A percentile compares a stretch with the other conserved stretches of the same genome.
Conservation (phyloP, 1,140 invertebrate species). For the Palaemon carinicauda region DNA sequence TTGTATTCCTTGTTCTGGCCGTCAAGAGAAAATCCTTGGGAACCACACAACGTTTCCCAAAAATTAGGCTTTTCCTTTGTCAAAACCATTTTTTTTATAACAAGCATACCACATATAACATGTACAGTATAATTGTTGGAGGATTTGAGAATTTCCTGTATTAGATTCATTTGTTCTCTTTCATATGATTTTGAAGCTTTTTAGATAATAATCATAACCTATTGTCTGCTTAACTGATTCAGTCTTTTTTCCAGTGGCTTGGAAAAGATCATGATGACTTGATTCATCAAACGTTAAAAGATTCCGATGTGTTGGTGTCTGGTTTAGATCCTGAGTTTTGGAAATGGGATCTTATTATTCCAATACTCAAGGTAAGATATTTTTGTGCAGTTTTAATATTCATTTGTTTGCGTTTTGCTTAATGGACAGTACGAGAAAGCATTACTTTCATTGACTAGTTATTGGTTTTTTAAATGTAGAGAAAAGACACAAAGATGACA, state of each 20-base stretch:
- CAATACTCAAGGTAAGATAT: slow-evolving; percentile 77
- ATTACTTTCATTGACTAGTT: too few relatives aligned
- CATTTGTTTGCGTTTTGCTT: background rate
- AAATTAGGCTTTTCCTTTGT: too few relatives aligned
- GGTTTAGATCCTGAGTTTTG: slow-evolving; percentile 75
- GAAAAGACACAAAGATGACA: too few relatives aligned
- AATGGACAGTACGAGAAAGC: background rate
- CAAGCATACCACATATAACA: too few relatives aligned
- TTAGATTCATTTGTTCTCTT: background rate
- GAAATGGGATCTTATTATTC: slow-evolving; percentile 85
- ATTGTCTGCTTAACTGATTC: background rate
- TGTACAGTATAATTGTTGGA: too few relatives aligned
- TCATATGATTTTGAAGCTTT: background rate
- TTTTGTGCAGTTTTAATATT: too few relatives aligned
- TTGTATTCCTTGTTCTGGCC: too few relatives aligned
- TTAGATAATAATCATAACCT: background rate
- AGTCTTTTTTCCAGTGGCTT: slow-evolving; percentile 64
- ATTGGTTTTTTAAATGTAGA: too few relatives aligned
- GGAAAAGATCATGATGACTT: slow-evolving; percentile 71
- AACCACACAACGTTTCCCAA: too few relatives aligned
- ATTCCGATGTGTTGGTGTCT: slow-evolving; percentile 77
- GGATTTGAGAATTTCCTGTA: too few relatives aligned
- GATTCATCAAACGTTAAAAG: slow-evolving; percentile 71
- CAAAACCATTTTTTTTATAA: too few relatives aligned
- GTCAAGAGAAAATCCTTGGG: too few relatives aligned